Evolutionary conservation across 1,140 invertebrate species (phyloP).

Genomic region (Ostrea edulis): DNA sequence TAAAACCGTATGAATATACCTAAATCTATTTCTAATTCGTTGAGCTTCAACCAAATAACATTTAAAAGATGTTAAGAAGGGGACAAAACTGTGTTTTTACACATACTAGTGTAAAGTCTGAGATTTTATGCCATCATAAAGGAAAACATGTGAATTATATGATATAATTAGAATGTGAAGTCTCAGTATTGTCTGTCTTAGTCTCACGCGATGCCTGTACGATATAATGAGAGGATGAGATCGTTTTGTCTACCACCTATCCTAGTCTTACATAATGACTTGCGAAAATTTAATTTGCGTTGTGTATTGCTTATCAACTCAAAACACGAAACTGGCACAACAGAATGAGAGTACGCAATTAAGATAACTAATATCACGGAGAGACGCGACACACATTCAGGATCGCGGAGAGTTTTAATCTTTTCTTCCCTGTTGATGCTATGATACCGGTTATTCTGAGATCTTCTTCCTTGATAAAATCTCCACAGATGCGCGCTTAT

Average conservation of each 20-base stretch:
- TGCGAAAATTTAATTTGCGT: background rate
- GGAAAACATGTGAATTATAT: background rate
- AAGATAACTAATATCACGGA: background rate
- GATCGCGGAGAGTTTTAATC: background rate
- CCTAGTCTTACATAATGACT: background rate
- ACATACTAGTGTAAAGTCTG: background rate
- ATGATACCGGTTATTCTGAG: background rate
- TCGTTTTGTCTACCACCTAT: background rate
- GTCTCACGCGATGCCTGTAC: background rate
- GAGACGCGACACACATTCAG: background rate
- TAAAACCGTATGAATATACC: background rate
- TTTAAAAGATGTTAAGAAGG: background rate
- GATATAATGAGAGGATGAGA: background rate
- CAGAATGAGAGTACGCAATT: background rate
- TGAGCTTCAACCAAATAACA: conserved; percentile 2
- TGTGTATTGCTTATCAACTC: conserved; percentile 19
- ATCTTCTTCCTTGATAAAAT: background rate
- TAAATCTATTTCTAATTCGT: background rate
- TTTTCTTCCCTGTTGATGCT: background rate
- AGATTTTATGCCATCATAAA: background rate
- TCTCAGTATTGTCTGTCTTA: background rate
- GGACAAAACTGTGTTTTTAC: background rate
- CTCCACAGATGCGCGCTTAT: background rate
- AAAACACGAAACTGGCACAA: background rate
- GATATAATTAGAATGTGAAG: background rate